Conservation (phyloP, 2,888 invertebrate genomes). For the Agrotis segetum region DNA sequence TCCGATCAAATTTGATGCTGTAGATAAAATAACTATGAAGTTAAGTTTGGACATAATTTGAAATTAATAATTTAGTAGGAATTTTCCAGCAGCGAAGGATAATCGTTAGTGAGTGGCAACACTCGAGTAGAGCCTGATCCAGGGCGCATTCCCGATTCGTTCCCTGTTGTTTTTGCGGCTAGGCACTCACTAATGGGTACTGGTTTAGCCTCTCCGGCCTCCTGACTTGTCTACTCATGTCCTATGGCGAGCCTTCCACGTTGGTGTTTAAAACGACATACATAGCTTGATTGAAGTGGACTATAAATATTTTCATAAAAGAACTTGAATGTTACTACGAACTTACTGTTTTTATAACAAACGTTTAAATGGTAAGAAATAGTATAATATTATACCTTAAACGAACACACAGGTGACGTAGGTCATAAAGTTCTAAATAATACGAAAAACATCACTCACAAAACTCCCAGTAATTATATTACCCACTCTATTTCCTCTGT, state of each 20-base stretch:
- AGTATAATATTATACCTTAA: neutral
- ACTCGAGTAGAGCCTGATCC: slow-evolving; percentile 76
- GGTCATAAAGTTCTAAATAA: neutral
- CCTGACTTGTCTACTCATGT: slow-evolving; percentile 68
- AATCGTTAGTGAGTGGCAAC: slow-evolving; percentile 75
- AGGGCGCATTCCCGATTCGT: slow-evolving; percentile 90
- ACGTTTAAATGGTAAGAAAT: slow-evolving; percentile 2
- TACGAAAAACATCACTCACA: neutral
- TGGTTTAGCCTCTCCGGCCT: slow-evolving; percentile 78
- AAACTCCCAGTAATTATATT: slow-evolving; percentile 14
- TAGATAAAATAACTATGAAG: slow-evolving; percentile 9
- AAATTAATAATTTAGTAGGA: slow-evolving; percentile 17
- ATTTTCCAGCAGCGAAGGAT: slow-evolving; percentile 60
- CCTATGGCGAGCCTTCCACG: slow-evolving; percentile 60
- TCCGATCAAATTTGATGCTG: neutral
- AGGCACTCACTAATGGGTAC: slow-evolving; percentile 88
- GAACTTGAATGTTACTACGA: slow-evolving; percentile 37
- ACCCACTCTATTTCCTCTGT: slow-evolving; percentile 20
- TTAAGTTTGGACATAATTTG: slow-evolving; percentile 7
- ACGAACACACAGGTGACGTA: no score
- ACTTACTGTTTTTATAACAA: slow-evolving; percentile 24
- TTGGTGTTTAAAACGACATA: slow-evolving; percentile 62
- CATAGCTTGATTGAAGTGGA: slow-evolving; percentile 54
- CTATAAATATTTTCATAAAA: slow-evolving; percentile 60
- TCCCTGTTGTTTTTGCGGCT: slow-evolving; percentile 90